A percentile compares a stretch with the other conserved stretches of the same genome.
These are phyloP conservation scores for Drosophila ficusphila DNA, from an alignment of 1,140 invertebrate genomes.

Conservation along the genomic window DNA sequence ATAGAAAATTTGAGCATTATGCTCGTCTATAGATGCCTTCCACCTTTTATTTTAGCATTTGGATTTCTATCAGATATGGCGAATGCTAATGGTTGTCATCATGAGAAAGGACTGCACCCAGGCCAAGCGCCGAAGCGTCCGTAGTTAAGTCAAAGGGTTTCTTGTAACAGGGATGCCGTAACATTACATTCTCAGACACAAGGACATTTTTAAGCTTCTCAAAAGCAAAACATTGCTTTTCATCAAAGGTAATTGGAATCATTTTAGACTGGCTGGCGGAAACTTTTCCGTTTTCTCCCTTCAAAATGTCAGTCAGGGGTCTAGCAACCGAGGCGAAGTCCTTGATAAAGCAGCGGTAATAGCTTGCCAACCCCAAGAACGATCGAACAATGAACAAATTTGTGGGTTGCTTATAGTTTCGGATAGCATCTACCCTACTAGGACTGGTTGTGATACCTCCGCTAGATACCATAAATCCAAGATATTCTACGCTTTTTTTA, in stretches of 20 bases:
- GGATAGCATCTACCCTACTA: too few relatives aligned
- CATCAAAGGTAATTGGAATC: neutral
- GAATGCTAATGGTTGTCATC: neutral
- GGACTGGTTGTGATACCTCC: too few relatives aligned
- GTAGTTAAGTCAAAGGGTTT: neutral
- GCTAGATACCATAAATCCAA: too few relatives aligned
- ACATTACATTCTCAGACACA: neutral
- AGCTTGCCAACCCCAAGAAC: too few relatives aligned
- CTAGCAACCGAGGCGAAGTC: too few relatives aligned
- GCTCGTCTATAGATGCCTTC: slow-evolving; percentile 14
- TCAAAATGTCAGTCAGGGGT: neutral
- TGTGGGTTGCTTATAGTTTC: too few relatives aligned
- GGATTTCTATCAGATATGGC: neutral
- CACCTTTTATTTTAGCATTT: slow-evolving; percentile 19
- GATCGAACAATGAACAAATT: too few relatives aligned
- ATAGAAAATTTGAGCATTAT: neutral
- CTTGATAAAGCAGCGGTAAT: too few relatives aligned
- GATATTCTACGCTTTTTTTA: too few relatives aligned
- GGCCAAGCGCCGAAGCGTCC: neutral
- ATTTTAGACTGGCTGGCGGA: neutral
- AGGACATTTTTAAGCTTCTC: neutral
- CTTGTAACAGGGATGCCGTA: neutral
- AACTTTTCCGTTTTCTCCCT: slow-evolving; percentile 1
- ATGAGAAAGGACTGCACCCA: neutral
- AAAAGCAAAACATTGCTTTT: neutral